phyloP scores from a whole-genome alignment of 2,797 vertebrate species.

The Parotocinclus haroldoi region DNA sequence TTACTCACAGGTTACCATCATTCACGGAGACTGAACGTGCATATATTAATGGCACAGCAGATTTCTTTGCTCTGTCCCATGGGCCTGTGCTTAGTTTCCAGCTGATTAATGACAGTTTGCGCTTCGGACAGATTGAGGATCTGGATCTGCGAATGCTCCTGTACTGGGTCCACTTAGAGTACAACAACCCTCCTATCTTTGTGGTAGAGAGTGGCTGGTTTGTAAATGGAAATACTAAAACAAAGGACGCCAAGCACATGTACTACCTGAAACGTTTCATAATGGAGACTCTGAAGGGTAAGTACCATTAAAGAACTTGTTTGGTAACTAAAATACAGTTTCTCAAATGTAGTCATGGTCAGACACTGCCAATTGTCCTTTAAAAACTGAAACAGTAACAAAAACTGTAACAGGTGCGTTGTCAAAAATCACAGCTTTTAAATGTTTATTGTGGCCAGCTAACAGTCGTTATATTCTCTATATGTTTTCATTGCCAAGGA shows the following conservation, averaged over 20 bases:
- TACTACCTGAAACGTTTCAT: slow-evolving; percentile 95
- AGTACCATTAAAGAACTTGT: slow-evolving; percentile 34
- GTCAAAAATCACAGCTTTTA: too few relatives aligned
- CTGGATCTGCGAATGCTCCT: slow-evolving; percentile 89
- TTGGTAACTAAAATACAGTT: too few relatives aligned
- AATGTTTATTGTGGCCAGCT: too few relatives aligned
- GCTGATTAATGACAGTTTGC: slow-evolving; percentile 84
- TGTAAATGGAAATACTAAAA: slow-evolving; percentile 83
- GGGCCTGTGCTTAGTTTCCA: slow-evolving; percentile 91
- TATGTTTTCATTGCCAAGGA: too few relatives aligned
- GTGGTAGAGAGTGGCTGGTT: slow-evolving; percentile 97
- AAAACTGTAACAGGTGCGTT: too few relatives aligned
- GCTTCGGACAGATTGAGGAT: slow-evolving; percentile 86
- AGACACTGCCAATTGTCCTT: too few relatives aligned
- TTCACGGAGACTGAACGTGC: slow-evolving; percentile 80
- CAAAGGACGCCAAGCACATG: slow-evolving; percentile 90
- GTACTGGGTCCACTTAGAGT: slow-evolving; percentile 89
- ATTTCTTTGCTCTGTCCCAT: slow-evolving; percentile 96
- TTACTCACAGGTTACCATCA: slow-evolving; percentile 80
- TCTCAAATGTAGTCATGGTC: too few relatives aligned
- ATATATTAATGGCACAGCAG: slow-evolving; percentile 81
- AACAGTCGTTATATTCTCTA: too few relatives aligned
- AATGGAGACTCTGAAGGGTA: slow-evolving; percentile 91
- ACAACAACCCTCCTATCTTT: slow-evolving; percentile 85
- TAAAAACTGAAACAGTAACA: too few relatives aligned